A percentile compares a stretch with the other conserved stretches of the same genome.
These are phyloP conservation scores for Nasonia longicornis DNA, from an alignment of 1,140 invertebrate species.

Conservation along the genomic window DNA sequence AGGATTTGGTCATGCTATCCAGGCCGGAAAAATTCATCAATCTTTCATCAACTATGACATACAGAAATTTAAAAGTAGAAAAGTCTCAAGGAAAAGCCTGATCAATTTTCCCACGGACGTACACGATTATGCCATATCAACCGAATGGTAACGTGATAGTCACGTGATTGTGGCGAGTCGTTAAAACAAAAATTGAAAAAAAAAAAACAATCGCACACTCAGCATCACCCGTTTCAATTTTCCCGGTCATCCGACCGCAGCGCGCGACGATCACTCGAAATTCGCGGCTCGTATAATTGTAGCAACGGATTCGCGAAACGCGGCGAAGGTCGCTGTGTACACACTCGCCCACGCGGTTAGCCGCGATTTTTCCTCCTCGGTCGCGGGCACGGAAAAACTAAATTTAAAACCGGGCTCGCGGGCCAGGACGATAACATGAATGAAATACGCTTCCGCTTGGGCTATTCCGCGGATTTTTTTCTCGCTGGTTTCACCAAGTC, in stretches of 20 bases:
- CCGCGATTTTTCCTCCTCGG: background rate
- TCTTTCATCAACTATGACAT: background rate
- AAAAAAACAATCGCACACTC: no score
- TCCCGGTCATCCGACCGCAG: no score
- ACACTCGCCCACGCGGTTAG: background rate
- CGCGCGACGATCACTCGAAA: no score
- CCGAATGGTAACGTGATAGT: background rate
- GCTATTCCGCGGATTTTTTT: conserved; percentile 24
- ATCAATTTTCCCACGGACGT: conserved; percentile 25
- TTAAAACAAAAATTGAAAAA: no score
- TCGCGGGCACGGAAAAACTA: conserved; percentile 30
- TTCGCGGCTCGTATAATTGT: no score
- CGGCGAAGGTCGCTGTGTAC: background rate
- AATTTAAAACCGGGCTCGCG: conserved; percentile 39
- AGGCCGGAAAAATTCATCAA: conserved; percentile 12
- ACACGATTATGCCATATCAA: background rate
- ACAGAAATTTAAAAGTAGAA: conserved; percentile 20
- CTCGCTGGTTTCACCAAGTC: background rate
- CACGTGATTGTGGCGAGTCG: background rate
- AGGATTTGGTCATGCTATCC: background rate
- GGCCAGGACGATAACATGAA: conserved; percentile 54
- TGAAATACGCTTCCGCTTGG: conserved; percentile 48
- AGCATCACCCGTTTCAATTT: no score
- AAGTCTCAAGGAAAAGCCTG: conserved; percentile 19
- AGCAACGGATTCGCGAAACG: background rate